phyloP scores from a whole-genome alignment of 2,113 vertebrate genomes.

The Scopus umbretta region DNA sequence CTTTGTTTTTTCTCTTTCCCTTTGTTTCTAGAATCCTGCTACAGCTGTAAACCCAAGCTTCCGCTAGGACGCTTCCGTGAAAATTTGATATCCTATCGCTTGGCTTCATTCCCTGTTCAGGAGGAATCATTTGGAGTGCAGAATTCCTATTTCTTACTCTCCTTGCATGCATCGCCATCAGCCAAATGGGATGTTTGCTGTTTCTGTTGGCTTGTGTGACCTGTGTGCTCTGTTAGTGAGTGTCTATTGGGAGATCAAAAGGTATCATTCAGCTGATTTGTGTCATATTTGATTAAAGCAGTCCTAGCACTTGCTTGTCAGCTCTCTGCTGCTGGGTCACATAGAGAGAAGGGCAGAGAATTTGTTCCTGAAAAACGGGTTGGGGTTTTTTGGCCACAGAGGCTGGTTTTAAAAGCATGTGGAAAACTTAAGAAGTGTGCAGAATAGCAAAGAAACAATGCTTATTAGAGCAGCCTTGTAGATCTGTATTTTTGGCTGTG shows the following conservation, averaged over 20 bases:
- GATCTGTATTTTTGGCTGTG: not conserved
- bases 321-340: not conserved
- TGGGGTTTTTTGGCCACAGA: not conserved
- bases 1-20: not conserved
- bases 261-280: not conserved
- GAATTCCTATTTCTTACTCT: not conserved
- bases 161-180: not conserved
- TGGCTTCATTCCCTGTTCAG: not conserved
- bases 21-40: constrained; percentile 17
- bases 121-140: not conserved
- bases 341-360: not conserved
- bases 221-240: not conserved
- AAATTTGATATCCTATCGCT: constrained; percentile 16
- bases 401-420: not conserved
- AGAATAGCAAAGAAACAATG: not conserved
- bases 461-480: not conserved
- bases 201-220: not conserved
- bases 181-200: not conserved
- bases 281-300: not conserved
- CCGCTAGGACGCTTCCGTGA: not conserved
- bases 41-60: not conserved
- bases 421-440: not conserved
- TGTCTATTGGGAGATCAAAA: not conserved
- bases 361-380: not conserved
- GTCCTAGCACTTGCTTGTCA: not conserved